Evolutionary conservation across 92 coral and sea anemone species (phyloP).

Genomic region (Zoanthus solanderi): DNA sequence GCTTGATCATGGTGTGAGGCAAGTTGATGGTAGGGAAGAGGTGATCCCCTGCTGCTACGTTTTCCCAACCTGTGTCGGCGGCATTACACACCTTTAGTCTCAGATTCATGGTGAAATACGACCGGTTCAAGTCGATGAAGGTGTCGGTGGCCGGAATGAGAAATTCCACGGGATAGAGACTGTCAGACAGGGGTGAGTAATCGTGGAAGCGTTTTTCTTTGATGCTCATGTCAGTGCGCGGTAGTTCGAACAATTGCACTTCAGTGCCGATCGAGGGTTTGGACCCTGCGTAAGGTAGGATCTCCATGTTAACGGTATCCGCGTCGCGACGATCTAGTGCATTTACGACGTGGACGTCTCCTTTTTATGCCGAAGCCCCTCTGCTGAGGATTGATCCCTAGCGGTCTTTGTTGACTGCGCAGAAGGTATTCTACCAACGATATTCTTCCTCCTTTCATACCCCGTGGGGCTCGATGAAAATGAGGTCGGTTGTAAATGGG

Average conservation of each 20-base stretch:
- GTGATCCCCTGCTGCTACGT: conserved; percentile 17
- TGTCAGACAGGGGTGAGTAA: background rate
- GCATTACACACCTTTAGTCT: background rate
- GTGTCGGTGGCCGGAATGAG: conserved; percentile 40
- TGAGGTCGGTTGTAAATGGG: background rate
- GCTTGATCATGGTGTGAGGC: conserved; percentile 27
- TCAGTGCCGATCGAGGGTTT: background rate
- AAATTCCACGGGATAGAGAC: conserved; percentile 43
- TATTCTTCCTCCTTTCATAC: conserved; percentile 10
- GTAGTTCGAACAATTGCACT: conserved; percentile 27
- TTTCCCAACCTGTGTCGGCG: background rate
- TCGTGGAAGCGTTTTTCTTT: conserved; percentile 23
- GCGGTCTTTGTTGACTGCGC: no score
- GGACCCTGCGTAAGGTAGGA: conserved; percentile 3
- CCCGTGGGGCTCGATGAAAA: conserved; percentile 6
- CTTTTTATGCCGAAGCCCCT: background rate
- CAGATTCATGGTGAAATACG: background rate
- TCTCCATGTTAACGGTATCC: conserved; percentile 2
- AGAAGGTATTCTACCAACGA: no score
- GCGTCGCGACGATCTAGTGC: background rate
- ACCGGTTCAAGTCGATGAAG: conserved; percentile 45
- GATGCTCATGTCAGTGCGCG: background rate
- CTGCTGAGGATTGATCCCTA: background rate
- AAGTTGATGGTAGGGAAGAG: conserved; percentile 31
- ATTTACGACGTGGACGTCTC: background rate